Base-by-base conservation (phyloP, 2,113 vertebrate species). In the Nothocercus julius region DNA sequence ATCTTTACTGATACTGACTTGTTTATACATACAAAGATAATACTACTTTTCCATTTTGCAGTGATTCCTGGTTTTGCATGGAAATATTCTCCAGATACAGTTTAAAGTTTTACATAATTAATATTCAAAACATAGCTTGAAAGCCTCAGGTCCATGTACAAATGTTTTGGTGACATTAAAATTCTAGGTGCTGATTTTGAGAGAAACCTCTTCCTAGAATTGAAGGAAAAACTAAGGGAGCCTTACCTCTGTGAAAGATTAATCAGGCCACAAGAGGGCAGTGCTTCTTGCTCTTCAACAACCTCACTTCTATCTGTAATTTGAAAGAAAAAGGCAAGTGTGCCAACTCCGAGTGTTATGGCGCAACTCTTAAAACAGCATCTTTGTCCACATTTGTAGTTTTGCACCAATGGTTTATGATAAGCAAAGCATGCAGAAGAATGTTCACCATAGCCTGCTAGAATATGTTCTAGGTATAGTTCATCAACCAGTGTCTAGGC, bases 251-350 rank as follows among this genome's bases (percentile, higher is more conserved):
- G 83, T 34, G 49, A 84, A 82, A 67, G 30, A 80, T 59, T 13
- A 8, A 66, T 86, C 10, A 74, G 30, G 20, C 92, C 97, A 97
- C 88, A 1, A 3, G 97, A 92, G 95, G 89, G 93, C 95, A 95
- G 73, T 93, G 87, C 36, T 96, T 89, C 89, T 93, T 96, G 89
- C 90, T 94, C 96, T 96, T 95, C 44, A n/a, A 20, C 72, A 91
- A 74, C 2, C 19, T 28, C 2, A 0, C 7, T 5, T 36, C 77
- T 44, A 58, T 0, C 17, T 0, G 7, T 16, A 22, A 1, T 20
- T 67, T 34, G 25, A 17, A 86, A 47, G 1, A 0, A 34, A 20
- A 61, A 7, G 2, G 18, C 5, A 25, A 64, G 34, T 0, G 0
- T 42, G 12, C 36, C 40, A 54, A 85, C 40, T 2, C 19, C 5